Conservation (phyloP, 2,797 vertebrate species). For the Brachyrhaphis roseni region DNA sequence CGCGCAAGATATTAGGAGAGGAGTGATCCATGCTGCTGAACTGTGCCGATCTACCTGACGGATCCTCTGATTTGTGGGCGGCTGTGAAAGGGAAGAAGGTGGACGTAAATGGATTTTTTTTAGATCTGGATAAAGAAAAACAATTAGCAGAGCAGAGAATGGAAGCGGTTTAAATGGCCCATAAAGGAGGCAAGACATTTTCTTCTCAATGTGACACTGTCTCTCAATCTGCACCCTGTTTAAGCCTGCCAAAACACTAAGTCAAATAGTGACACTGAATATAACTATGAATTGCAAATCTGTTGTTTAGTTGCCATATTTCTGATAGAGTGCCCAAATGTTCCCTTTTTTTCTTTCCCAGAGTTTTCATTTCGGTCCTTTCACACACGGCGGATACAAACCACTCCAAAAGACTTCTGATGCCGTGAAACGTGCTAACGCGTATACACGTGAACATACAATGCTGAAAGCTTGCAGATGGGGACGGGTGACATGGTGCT, state of each 20-base stretch:
- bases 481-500: conserved; percentile 81
- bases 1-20: conserved; percentile 60
- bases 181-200: conserved; percentile 66
- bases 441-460: conserved; percentile 18
- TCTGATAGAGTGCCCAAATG: conserved; percentile 72
- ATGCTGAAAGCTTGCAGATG: conserved; percentile 79
- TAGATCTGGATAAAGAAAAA: conserved; percentile 36
- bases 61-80: conserved; percentile 30
- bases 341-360: conserved; percentile 51
- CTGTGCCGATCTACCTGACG: conserved; percentile 37
- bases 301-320: conserved; percentile 70
- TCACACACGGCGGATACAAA: conserved; percentile 36
- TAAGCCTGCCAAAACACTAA: conserved; percentile 74
- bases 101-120: conserved; percentile 30
- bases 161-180: conserved; percentile 51
- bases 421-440: conserved; percentile 20
- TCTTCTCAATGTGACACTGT: conserved; percentile 73
- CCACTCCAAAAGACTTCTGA: conserved; percentile 47
- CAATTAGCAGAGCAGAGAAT: conserved; percentile 16
- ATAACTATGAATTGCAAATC: conserved; percentile 75
- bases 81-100: conserved; percentile 22
- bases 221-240: conserved; percentile 77
- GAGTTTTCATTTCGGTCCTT: conserved; percentile 52
- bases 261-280: conserved; percentile 79
- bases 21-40: conserved; percentile 35